phyloP scores from a whole-genome alignment of 1,140 invertebrate genomes.

The Papilio polyxenes region DNA sequence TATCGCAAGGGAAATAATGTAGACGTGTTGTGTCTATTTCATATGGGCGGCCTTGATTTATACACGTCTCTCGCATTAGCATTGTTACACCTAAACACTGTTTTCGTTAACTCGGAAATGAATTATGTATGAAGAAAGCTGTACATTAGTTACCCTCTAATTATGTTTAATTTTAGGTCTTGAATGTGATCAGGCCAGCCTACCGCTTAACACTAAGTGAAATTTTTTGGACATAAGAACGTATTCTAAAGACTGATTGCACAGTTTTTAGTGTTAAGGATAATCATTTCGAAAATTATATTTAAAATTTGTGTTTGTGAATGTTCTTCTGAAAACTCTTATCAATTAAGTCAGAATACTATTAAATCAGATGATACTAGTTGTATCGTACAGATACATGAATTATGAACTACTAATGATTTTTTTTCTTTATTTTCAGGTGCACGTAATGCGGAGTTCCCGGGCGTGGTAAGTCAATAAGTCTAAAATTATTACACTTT shows the following conservation, averaged over 20 bases:
- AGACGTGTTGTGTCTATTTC: not conserved
- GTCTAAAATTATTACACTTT: not conserved
- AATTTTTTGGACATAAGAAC: too few species aligned
- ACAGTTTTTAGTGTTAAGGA: too few species aligned
- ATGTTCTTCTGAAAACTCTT: too few species aligned
- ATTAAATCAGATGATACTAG: too few species aligned
- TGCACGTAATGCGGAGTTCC: conserved; percentile 6
- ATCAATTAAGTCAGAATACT: too few species aligned
- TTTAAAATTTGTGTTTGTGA: too few species aligned
- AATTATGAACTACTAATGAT: not conserved
- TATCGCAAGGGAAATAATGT: not conserved
- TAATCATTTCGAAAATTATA: too few species aligned
- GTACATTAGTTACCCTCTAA: not conserved
- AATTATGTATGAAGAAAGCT: not conserved
- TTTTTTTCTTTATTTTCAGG: not conserved
- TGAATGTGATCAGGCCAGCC: not conserved
- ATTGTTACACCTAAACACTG: not conserved
- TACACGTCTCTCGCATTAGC: conserved; percentile 17
- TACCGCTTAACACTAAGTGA: too few species aligned
- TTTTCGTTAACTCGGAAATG: conserved; percentile 1
- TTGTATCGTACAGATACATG: too few species aligned
- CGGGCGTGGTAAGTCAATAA: not conserved
- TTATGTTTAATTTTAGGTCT: not conserved
- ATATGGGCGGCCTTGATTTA: conserved; percentile 9
- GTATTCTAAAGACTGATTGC: too few species aligned